Evolutionary conservation across 2,888 invertebrate genomes (phyloP).

Genomic region (Leptinotarsa peninsularis): DNA sequence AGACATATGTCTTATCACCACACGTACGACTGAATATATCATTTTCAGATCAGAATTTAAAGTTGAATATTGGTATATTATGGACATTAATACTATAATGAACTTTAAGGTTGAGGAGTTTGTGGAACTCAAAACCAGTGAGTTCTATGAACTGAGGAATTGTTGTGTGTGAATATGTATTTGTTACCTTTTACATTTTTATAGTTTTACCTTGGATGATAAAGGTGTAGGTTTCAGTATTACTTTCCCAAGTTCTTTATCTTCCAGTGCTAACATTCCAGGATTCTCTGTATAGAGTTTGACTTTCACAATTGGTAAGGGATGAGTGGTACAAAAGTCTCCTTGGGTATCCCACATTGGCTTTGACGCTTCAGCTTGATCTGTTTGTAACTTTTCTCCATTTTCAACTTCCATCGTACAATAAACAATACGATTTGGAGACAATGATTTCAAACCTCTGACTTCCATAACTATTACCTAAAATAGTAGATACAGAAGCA

Average conservation of each 20-base stretch:
- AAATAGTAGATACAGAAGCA: conserved; percentile 41
- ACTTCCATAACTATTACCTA: conserved; percentile 99
- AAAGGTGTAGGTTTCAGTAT: conserved; percentile 87
- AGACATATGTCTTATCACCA: too few relatives aligned
- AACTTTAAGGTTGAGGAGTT: too few relatives aligned
- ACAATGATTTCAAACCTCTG: conserved; percentile 95
- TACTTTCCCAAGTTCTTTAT: conserved; percentile 97
- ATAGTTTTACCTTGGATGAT: conserved; percentile 79
- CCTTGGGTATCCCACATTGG: conserved; percentile 99
- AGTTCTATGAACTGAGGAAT: too few relatives aligned
- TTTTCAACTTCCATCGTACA: conserved; percentile 99
- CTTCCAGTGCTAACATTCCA: conserved; percentile 96
- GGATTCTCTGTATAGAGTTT: conserved; percentile 98
- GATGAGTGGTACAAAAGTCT: conserved; percentile 98
- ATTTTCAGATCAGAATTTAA: too few relatives aligned
- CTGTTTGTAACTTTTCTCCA: conserved; percentile 98
- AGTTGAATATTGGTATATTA: too few relatives aligned
- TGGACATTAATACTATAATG: too few relatives aligned
- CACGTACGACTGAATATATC: too few relatives aligned
- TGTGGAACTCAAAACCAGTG: too few relatives aligned
- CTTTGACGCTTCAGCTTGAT: conserved; percentile 99
- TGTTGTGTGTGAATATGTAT: not conserved
- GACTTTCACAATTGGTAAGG: conserved; percentile 96
- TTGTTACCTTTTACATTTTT: not conserved
- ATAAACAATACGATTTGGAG: conserved; percentile 97